A percentile compares a stretch with the other conserved stretches of the same genome.
Evolutionary conservation across 1,140 invertebrate genomes (phyloP).

Genomic region (Magallana gigas): DNA sequence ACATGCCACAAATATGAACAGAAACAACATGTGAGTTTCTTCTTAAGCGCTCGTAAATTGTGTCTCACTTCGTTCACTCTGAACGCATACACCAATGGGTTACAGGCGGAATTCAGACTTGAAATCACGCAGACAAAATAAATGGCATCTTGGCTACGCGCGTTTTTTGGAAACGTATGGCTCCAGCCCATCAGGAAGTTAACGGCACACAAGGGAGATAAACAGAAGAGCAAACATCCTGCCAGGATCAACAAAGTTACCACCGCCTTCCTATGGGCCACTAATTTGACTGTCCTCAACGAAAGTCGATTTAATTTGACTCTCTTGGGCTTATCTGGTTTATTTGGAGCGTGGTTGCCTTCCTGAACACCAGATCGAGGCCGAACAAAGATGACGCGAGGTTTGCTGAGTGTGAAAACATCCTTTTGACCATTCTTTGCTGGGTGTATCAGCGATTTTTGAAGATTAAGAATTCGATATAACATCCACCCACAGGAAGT

Average conservation of each 20-base stretch:
- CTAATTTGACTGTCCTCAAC: background rate
- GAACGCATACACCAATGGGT: conserved; percentile 47
- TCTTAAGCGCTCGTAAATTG: conserved; percentile 1
- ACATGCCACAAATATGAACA: background rate
- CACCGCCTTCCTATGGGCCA: conserved; percentile 32
- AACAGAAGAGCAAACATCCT: conserved; percentile 30
- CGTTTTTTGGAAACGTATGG: background rate
- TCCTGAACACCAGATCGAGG: background rate
- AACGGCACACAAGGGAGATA: conserved; percentile 37
- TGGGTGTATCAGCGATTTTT: background rate
- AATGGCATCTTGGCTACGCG: background rate
- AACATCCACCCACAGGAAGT: conserved; percentile 39
- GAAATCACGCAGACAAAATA: background rate
- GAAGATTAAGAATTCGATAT: conserved; percentile 18
- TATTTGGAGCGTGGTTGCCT: background rate
- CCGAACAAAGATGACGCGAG: background rate
- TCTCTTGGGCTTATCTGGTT: background rate
- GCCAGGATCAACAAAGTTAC: conserved; percentile 38
- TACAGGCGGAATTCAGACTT: conserved; percentile 38
- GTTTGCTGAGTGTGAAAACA: background rate
- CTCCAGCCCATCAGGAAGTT: conserved; percentile 38
- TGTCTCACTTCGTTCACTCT: conserved; percentile 44
- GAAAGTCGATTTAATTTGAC: background rate
- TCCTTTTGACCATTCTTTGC: background rate
- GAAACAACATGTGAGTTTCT: conserved; percentile 38